A percentile compares a stretch with the other conserved stretches of the same genome.
Conservation (phyloP, 2,113 vertebrate species). For the Psittacula cyanocephala region DNA sequence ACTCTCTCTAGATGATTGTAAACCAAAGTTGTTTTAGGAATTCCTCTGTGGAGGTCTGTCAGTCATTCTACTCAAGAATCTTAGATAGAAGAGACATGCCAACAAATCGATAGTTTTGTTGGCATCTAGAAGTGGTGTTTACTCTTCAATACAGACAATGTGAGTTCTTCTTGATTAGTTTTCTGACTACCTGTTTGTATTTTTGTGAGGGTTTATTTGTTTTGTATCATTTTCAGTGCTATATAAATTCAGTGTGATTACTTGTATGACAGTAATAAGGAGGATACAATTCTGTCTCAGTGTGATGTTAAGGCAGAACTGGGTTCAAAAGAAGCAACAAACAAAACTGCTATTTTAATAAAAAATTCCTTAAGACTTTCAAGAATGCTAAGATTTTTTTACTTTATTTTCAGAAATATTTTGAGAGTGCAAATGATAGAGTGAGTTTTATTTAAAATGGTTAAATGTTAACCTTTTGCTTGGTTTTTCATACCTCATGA, state of each 20-base stretch:
- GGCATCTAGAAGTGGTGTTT: background rate
- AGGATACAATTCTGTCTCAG: background rate
- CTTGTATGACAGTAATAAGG: background rate
- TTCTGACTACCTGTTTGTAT: background rate
- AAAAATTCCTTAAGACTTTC: background rate
- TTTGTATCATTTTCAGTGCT: conserved; percentile 17
- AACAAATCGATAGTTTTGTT: background rate
- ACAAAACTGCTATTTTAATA: conserved; percentile 10
- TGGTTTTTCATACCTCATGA: conserved; percentile 35
- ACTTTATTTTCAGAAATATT: conserved; percentile 18
- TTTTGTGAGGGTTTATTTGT: background rate
- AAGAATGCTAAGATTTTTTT: conserved; percentile 45
- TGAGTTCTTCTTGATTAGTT: background rate
- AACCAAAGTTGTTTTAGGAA: conserved; percentile 58
- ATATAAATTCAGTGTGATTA: background rate
- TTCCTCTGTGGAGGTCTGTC: background rate
- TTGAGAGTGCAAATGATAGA: background rate
- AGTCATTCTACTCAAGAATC: background rate
- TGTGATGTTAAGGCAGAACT: background rate
- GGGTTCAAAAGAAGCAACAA: background rate
- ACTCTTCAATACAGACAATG: background rate
- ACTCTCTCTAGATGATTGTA: conserved; percentile 45
- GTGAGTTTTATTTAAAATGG: background rate
- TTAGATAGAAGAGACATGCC: background rate
- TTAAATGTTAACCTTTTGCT: background rate